These are phyloP conservation scores for Pseudachorutes palmiensis DNA, from an alignment of 1,140 invertebrate genomes.

Conservation along the genomic window DNA sequence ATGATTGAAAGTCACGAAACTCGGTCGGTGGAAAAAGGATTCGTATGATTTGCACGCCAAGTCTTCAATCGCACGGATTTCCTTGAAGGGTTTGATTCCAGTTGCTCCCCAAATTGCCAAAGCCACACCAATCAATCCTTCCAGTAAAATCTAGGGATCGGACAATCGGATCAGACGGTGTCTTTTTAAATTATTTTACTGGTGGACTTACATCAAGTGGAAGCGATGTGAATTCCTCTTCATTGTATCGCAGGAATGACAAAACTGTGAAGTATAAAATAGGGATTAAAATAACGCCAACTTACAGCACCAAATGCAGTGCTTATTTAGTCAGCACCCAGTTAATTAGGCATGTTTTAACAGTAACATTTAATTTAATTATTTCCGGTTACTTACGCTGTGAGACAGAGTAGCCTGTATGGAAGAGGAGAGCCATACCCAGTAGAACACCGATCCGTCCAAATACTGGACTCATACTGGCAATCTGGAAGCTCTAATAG, in stretches of 20 bases:
- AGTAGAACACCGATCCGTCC: slow-evolving; percentile 28
- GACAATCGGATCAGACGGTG: background rate
- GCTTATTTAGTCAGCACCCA: no score
- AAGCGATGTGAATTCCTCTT: slow-evolving; percentile 32
- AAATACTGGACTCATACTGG: background rate
- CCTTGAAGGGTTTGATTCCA: slow-evolving; percentile 35
- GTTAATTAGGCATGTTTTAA: no score
- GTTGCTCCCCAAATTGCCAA: slow-evolving; percentile 35
- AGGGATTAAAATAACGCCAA: background rate
- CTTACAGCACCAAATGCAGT: no score
- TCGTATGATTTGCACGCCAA: slow-evolving; percentile 33
- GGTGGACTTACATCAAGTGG: slow-evolving; percentile 26
- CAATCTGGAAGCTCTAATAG: no score
- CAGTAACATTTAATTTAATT: slow-evolving; percentile 1
- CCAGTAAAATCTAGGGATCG: slow-evolving; percentile 31
- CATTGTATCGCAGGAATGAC: slow-evolving; percentile 32
- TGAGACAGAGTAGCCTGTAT: slow-evolving; percentile 36
- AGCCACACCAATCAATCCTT: slow-evolving; percentile 32
- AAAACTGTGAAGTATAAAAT: slow-evolving; percentile 20
- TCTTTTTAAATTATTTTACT: background rate
- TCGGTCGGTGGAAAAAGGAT: slow-evolving; percentile 31
- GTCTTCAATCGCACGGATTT: slow-evolving; percentile 35
- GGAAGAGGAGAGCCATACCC: slow-evolving; percentile 29
- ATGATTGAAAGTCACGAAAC: slow-evolving; percentile 36
- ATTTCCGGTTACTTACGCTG: slow-evolving; percentile 27